These are phyloP conservation scores for Netelia melanura DNA, from an alignment of 2,888 invertebrate species.

Conservation along the genomic window DNA sequence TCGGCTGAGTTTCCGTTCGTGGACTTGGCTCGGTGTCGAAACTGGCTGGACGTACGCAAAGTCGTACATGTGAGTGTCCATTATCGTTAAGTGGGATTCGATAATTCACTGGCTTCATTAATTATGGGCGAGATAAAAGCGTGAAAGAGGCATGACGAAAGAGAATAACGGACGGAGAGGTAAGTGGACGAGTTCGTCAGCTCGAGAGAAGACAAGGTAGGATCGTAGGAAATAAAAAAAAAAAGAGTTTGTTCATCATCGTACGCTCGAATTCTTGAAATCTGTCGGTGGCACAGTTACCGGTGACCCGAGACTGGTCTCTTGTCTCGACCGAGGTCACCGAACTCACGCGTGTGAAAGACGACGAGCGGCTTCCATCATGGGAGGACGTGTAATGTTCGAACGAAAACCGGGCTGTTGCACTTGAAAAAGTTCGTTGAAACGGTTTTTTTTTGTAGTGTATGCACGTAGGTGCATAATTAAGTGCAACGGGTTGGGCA, in stretches of 20 bases:
- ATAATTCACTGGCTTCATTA: slow-evolving; percentile 9
- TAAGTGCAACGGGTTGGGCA: no score
- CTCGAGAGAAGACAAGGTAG: background rate
- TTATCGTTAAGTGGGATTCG: slow-evolving; percentile 9
- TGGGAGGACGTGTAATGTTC: no score
- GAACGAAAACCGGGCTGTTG: no score
- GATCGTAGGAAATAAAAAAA: background rate
- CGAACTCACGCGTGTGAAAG: slow-evolving; percentile 48
- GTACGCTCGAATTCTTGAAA: slow-evolving; percentile 58
- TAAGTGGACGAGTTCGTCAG: no score
- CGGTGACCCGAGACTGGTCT: slow-evolving; percentile 54
- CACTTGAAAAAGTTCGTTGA: no score
- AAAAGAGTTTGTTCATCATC: background rate
- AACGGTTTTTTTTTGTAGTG: no score
- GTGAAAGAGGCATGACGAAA: no score
- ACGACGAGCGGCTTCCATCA: background rate
- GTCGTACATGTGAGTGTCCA: background rate
- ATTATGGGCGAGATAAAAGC: background rate
- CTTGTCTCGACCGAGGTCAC: slow-evolving; percentile 56
- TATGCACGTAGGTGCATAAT: no score
- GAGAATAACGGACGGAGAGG: slow-evolving; percentile 1
- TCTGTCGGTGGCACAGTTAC: slow-evolving; percentile 73
- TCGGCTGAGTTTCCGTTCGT: background rate
- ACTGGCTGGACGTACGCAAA: no score
- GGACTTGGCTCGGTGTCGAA: no score